A percentile compares a stretch with the other conserved stretches of the same genome.
These are phyloP conservation scores for Fopius arisanus DNA, from an alignment of 1,140 invertebrate species.

Conservation along the genomic window DNA sequence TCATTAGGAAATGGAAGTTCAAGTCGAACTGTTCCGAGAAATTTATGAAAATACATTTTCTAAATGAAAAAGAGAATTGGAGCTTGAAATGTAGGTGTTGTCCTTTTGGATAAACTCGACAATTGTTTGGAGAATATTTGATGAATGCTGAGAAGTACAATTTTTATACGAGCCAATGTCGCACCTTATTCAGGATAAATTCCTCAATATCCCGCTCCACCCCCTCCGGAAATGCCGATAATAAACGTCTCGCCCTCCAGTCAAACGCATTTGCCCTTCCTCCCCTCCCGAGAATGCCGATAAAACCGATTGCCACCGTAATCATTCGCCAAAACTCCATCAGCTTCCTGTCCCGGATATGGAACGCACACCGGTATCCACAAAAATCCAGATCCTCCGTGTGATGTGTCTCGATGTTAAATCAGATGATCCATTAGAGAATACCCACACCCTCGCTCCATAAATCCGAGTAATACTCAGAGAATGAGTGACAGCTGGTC, in stretches of 20 bases:
- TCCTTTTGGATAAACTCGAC: too few relatives aligned
- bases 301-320: slow-evolving; percentile 24
- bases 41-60: too few relatives aligned
- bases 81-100: too few relatives aligned
- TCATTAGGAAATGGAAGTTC: too few relatives aligned
- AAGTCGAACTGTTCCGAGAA: too few relatives aligned
- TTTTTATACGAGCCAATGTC: too few relatives aligned
- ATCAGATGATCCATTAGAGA: background rate
- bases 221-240: slow-evolving; percentile 11
- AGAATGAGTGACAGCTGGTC: slow-evolving; percentile 35
- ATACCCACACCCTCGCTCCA: background rate
- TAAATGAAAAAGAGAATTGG: too few relatives aligned
- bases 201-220: background rate
- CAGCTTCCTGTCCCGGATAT: slow-evolving; percentile 59
- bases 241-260: slow-evolving; percentile 9
- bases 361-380: slow-evolving; percentile 34
- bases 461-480: background rate
- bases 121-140: too few relatives aligned
- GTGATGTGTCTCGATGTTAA: background rate
- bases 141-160: too few relatives aligned
- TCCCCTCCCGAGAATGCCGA: background rate
- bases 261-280: background rate
- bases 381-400: background rate
- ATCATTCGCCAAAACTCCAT: slow-evolving; percentile 45
- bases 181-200: too few relatives aligned